Conservation (phyloP, 2,888 invertebrate species). For the Chymomyza fuscimana region DNA sequence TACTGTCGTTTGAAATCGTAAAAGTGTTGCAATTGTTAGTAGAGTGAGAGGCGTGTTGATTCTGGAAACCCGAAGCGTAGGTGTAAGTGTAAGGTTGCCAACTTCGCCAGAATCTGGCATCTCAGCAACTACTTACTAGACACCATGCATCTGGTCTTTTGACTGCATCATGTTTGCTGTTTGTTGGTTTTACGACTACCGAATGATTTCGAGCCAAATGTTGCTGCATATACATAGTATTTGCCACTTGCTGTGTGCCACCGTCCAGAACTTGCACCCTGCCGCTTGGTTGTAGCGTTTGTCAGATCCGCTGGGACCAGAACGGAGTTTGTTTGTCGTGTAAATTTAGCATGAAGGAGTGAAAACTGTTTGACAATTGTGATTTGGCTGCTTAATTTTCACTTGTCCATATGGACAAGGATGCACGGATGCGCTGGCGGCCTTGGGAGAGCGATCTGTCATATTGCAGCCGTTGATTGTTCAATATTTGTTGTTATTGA, state of each 20-base stretch:
- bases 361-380: constrained; percentile 64
- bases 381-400: constrained; percentile 46
- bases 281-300: constrained; percentile 9
- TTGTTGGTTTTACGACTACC: constrained; percentile 54
- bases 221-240: constrained; percentile 29
- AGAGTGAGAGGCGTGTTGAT: constrained; percentile 12
- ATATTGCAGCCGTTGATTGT: constrained; percentile 52
- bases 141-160: constrained; percentile 1
- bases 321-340: constrained; percentile 52
- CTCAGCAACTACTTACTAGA: not conserved
- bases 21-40: constrained; percentile 30
- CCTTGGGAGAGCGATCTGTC: constrained; percentile 53
- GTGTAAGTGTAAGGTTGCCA: constrained; percentile 6
- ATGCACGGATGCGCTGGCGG: not conserved
- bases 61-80: constrained; percentile 13
- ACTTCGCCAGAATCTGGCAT: constrained; percentile 27
- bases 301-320: constrained; percentile 51
- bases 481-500: constrained; percentile 63
- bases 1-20: constrained; percentile 38
- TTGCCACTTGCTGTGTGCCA: constrained; percentile 61
- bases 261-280: constrained; percentile 32
- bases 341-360: constrained; percentile 75
- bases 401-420: constrained; percentile 44
- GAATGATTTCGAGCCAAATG: constrained; percentile 40
- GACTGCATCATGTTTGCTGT: constrained; percentile 10